Evolutionary conservation across 2,113 vertebrate species (phyloP).

Genomic region (Cercopithecus mona): DNA sequence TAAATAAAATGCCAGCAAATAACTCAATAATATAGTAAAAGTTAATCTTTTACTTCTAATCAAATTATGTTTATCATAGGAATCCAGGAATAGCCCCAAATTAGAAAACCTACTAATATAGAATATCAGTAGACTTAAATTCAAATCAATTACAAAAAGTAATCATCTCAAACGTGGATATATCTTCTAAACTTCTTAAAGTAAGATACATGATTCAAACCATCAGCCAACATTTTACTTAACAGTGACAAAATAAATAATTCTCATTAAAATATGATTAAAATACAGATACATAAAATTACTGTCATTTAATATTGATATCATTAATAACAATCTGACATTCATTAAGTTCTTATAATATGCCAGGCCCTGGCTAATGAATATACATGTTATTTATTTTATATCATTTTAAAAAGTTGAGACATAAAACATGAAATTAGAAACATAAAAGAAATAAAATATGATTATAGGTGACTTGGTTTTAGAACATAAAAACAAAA

Average conservation of each 20-base stretch:
- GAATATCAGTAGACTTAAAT: background rate
- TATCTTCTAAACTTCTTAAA: conserved; percentile 8
- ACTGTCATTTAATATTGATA: background rate
- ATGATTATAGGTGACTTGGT: background rate
- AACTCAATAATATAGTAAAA: background rate
- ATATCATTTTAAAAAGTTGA: conserved; percentile 41
- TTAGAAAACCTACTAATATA: conserved; percentile 6
- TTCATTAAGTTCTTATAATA: background rate
- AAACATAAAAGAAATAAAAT: background rate
- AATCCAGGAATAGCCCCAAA: conserved; percentile 14
- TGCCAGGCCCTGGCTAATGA: background rate
- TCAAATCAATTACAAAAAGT: conserved; percentile 26
- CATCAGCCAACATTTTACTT: conserved; percentile 28
- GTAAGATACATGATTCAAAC: background rate
- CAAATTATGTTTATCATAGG: background rate
- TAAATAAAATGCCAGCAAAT: background rate
- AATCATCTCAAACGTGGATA: background rate
- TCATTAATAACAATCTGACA: background rate
- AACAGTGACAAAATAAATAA: conserved; percentile 4
- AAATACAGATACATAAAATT: background rate
- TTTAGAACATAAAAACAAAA: conserved; percentile 43
- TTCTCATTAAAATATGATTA: conserved; percentile 27
- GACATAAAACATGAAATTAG: background rate
- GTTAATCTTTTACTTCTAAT: background rate
- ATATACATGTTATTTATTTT: background rate